Evolutionary conservation across 1,140 invertebrate genomes (phyloP), one percentile per base, ranked within the genome.

Genomic region (Drosophila jambulina): DNA sequence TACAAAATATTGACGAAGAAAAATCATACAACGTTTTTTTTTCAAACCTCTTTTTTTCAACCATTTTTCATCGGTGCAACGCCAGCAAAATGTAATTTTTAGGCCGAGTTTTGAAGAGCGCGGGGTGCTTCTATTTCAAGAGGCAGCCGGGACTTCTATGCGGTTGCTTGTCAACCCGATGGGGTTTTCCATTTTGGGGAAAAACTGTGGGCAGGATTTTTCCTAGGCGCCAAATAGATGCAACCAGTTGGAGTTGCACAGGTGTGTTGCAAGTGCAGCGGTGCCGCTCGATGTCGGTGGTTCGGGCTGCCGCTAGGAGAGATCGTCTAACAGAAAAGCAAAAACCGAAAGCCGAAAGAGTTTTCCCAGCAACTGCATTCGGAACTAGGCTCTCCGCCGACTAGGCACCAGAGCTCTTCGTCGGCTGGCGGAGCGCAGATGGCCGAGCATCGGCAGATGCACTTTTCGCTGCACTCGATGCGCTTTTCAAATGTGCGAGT

Each of bases 1-100:
- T 92, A 92, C 91, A 92, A 92, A 92, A 92, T 92, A 92, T 92
- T 92, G 91, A 85, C 82, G 91, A 92, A 92, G 91, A 91, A 92
- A 92, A 92, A 92, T 92, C 91, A 91, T 92, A 80, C 88, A 82
- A 87, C 81, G 82, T 92, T 92, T 92, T 88, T 62, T 82, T 92
- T 91, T 82, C 56, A 76, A 87, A 91, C 76, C 53, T 9, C 5
- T 76, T 85, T 92, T 70, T 92, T 84, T 88, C 86, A 91, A 91
- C 82, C 86, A 91, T 91, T 91, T 90, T 90, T 90, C 85, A 90
- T 90, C 59, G 81, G 70, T 87, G 75, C 72, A 67, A 46, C 65
- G 48, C 17, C 45, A 59, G 21, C 43, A 27, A 70, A 57, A 72
- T 56, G 21, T 36, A 53, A 49, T 25, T 46, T 70, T 49, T 29